Conservation (phyloP, 1,140 invertebrate genomes). For the Pseudomyrmex gracilis region DNA sequence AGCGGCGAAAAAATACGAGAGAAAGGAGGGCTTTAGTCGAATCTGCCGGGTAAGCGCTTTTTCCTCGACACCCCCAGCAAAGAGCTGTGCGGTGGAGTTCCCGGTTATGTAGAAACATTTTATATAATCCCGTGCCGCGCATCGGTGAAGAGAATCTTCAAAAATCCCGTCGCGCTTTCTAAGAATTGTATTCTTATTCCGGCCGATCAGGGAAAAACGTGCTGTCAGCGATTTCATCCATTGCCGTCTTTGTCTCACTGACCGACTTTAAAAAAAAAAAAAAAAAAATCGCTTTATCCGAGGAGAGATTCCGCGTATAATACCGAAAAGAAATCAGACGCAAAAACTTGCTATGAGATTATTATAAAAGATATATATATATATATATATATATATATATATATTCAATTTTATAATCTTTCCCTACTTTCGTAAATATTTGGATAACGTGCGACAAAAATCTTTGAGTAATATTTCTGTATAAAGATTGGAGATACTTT, state of each 20-base stretch:
- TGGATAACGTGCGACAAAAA: background rate
- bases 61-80: conserved; percentile 45
- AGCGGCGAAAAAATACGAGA: conserved; percentile 68
- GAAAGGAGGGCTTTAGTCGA: conserved; percentile 67
- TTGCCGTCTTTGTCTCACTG: background rate
- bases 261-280: conserved; percentile 14
- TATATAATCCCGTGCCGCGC: conserved; percentile 58
- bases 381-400: too few relatives aligned
- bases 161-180: conserved; percentile 53
- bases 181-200: conserved; percentile 57
- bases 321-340: background rate
- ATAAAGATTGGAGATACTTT: too few relatives aligned
- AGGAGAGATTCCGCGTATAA: conserved; percentile 3
- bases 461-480: background rate
- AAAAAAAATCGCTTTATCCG: conserved; percentile 5
- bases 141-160: conserved; percentile 63
- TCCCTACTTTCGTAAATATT: too few relatives aligned
- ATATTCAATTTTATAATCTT: too few relatives aligned
- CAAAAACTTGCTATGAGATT: background rate
- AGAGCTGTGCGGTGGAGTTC: conserved; percentile 52
- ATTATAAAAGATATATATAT: too few relatives aligned
- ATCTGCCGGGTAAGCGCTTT: conserved; percentile 70
- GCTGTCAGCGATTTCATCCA: conserved; percentile 39
- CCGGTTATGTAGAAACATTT: conserved; percentile 71
- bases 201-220: conserved; percentile 16